Percentiles rank a stretch among this genome's conserved stretches.
These are phyloP conservation scores for Hydraecia micacea DNA, from an alignment of 2,888 invertebrate species.

Conservation along the genomic window DNA sequence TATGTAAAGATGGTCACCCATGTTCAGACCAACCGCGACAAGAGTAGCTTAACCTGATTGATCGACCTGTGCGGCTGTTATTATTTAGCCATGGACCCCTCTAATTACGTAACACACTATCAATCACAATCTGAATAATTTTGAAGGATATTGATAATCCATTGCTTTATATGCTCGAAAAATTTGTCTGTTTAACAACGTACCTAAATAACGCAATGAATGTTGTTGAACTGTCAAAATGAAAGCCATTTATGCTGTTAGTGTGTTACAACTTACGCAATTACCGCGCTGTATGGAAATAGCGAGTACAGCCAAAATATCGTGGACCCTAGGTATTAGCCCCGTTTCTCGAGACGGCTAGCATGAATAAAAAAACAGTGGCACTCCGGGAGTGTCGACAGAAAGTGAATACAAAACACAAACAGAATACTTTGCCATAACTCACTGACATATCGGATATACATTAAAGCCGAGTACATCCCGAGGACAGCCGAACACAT, in stretches of 20 bases:
- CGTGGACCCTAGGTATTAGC: background rate
- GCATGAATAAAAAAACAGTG: too few relatives aligned
- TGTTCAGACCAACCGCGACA: too few relatives aligned
- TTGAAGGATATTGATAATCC: background rate
- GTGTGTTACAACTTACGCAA: background rate
- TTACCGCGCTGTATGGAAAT: background rate
- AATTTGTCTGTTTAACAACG: background rate
- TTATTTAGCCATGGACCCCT: too few relatives aligned
- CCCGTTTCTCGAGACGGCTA: conserved; percentile 8
- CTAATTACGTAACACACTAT: background rate
- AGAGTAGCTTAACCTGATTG: too few relatives aligned
- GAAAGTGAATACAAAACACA: too few relatives aligned
- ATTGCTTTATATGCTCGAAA: background rate
- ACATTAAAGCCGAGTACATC: too few relatives aligned
- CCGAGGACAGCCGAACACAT: too few relatives aligned
- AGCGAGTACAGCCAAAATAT: background rate
- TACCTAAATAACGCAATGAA: background rate
- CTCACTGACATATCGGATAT: too few relatives aligned
- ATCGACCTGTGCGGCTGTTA: too few relatives aligned
- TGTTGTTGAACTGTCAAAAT: background rate
- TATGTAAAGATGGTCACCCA: too few relatives aligned
- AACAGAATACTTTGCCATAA: too few relatives aligned
- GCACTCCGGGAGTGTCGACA: too few relatives aligned
- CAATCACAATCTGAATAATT: background rate
- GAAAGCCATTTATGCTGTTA: background rate